Conservation (phyloP, 2,888 invertebrate genomes). For the Nymphalis urticae region DNA sequence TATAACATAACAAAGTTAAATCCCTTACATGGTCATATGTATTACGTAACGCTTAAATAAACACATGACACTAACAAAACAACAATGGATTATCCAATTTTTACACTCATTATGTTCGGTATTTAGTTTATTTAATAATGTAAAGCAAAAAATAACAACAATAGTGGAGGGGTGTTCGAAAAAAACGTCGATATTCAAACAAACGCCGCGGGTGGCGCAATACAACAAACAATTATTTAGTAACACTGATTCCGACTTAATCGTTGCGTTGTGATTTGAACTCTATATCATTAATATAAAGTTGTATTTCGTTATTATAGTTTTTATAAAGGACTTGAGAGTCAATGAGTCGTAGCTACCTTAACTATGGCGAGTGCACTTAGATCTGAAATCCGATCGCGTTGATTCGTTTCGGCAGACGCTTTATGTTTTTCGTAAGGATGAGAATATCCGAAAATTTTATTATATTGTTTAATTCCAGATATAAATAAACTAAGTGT, state of each 20-base stretch:
- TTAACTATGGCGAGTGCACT: conserved; percentile 24
- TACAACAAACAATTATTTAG: conserved; percentile 36
- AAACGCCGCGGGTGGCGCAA: conserved; percentile 44
- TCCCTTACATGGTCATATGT: background rate
- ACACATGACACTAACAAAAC: conserved; percentile 35
- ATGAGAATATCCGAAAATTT: background rate
- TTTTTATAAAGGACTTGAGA: conserved; percentile 34
- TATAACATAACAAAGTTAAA: background rate
- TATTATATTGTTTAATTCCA: background rate
- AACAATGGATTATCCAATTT: conserved; percentile 59
- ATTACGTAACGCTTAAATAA: conserved; percentile 11
- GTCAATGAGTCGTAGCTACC: conserved; percentile 39
- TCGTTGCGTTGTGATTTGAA: background rate
- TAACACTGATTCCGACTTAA: conserved; percentile 1
- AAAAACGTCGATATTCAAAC: conserved; percentile 35
- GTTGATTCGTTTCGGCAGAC: conserved; percentile 33
- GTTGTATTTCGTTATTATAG: background rate
- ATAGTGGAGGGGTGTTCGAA: conserved; percentile 39
- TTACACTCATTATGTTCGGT: conserved; percentile 60
- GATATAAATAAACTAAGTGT: no score
- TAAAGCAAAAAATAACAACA: conserved; percentile 52
- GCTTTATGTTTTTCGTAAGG: background rate
- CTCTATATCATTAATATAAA: background rate
- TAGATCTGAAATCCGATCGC: conserved; percentile 40
- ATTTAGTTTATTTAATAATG: conserved; percentile 55